Percentiles rank a stretch among this genome's conserved stretches.
Conservation (phyloP, 2,888 invertebrate genomes). For the Tridacna gigas region DNA sequence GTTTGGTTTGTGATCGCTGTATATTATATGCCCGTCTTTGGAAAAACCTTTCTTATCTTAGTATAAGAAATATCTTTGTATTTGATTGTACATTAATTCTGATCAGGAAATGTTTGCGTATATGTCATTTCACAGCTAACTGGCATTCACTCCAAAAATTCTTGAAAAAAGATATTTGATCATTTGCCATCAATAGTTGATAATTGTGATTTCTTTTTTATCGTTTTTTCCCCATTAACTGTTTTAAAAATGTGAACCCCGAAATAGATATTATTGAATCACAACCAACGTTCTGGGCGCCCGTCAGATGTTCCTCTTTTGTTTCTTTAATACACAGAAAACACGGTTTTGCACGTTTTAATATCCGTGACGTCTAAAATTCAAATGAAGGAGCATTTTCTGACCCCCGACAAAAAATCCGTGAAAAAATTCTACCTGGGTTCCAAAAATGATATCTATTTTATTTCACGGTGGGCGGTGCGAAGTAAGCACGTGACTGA, state of each 20-base stretch:
- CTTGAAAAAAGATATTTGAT: neutral
- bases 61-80: no score
- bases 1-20: neutral
- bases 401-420: slow-evolving; percentile 6
- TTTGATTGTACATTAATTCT: no score
- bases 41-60: no score
- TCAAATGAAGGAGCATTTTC: slow-evolving; percentile 3
- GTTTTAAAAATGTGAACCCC: no score
- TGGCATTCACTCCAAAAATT: no score
- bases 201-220: neutral
- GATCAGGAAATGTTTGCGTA: no score
- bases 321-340: slow-evolving; percentile 25
- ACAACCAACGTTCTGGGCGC: slow-evolving; percentile 2
- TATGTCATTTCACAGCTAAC: no score
- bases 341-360: slow-evolving; percentile 38
- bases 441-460: slow-evolving; percentile 49
- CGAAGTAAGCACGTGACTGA: slow-evolving; percentile 61
- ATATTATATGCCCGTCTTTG: no score
- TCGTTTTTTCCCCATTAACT: neutral
- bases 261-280: neutral
- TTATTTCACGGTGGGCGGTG: slow-evolving; percentile 63
- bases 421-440: slow-evolving; percentile 13
- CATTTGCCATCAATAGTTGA: neutral
- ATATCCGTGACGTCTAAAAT: slow-evolving; percentile 30
- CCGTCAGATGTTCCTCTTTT: neutral